Evolutionary conservation across 2,113 vertebrate species (phyloP).

Genomic region (Ifrita kowaldi): DNA sequence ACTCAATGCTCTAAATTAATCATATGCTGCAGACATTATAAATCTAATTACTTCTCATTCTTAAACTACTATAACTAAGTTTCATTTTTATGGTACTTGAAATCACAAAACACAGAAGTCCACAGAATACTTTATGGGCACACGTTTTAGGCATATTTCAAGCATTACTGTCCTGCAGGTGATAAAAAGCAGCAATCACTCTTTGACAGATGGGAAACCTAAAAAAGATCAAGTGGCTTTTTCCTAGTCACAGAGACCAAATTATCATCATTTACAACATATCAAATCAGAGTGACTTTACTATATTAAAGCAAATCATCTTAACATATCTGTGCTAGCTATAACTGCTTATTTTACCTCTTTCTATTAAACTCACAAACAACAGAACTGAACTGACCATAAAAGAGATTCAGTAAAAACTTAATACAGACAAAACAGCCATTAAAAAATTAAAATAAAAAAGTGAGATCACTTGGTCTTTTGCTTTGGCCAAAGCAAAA

Average conservation of each 20-base stretch:
- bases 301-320: not conserved
- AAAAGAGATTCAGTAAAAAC: not conserved
- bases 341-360: not conserved
- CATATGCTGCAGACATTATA: not conserved
- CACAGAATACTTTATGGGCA: accelerated
- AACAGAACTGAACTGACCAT: not conserved
- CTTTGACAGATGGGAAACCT: not conserved
- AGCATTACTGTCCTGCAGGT: not conserved
- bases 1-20: not conserved
- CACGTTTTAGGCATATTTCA: not conserved
- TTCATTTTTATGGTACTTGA: not conserved
- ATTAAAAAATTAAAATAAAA: not conserved
- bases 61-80: not conserved
- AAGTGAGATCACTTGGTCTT: not conserved
- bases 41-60: not conserved
- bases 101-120: not conserved
- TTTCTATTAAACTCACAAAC: not conserved
- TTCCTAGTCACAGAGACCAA: not conserved
- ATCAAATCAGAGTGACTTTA: not conserved
- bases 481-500: not conserved
- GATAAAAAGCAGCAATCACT: not conserved
- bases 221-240: not conserved
- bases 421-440: not conserved
- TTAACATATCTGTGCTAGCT: not conserved
- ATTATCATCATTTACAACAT: not conserved